Percentiles rank a stretch among this genome's conserved stretches.
These are phyloP conservation scores for Rotaria magnacalcarata DNA, from an alignment of 2,888 invertebrate species.

Conservation along the genomic window DNA sequence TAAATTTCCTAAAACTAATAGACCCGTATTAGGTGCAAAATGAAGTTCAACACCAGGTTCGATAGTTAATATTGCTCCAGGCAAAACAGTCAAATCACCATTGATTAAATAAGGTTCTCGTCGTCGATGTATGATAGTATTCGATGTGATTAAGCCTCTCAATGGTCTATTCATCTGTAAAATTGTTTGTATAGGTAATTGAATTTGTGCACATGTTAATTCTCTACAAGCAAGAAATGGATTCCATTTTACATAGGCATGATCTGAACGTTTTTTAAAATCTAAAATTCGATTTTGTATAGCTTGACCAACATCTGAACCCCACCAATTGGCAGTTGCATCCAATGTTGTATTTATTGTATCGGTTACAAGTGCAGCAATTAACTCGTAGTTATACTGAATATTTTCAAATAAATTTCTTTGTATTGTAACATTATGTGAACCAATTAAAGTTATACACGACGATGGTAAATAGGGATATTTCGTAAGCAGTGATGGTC, in stretches of 20 bases:
- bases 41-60: slow-evolving; percentile 82
- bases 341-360: slow-evolving; percentile 79
- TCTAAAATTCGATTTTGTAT: slow-evolving; percentile 85
- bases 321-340: slow-evolving; percentile 94
- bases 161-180: slow-evolving; percentile 40
- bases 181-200: slow-evolving; percentile 32
- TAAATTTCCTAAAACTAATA: slow-evolving; percentile 83
- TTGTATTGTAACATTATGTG: slow-evolving; percentile 84
- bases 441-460: slow-evolving; percentile 83
- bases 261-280: slow-evolving; percentile 98
- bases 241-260: slow-evolving; percentile 81
- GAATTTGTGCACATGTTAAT: slow-evolving; percentile 36
- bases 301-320: slow-evolving; percentile 68
- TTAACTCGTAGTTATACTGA: slow-evolving; percentile 72
- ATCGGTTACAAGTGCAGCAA: slow-evolving; percentile 80
- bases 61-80: slow-evolving; percentile 77
- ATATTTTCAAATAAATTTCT: slow-evolving; percentile 79
- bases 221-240: slow-evolving; percentile 70
- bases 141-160: slow-evolving; percentile 66
- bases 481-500: slow-evolving; percentile 1
- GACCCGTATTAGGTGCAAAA: slow-evolving; percentile 89
- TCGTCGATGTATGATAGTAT: slow-evolving; percentile 50
- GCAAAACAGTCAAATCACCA: slow-evolving; percentile 93
- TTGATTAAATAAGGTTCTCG: slow-evolving; percentile 63
- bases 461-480: slow-evolving; percentile 58